Conservation (phyloP, 1,140 invertebrate species). For the Papilio machaon region DNA sequence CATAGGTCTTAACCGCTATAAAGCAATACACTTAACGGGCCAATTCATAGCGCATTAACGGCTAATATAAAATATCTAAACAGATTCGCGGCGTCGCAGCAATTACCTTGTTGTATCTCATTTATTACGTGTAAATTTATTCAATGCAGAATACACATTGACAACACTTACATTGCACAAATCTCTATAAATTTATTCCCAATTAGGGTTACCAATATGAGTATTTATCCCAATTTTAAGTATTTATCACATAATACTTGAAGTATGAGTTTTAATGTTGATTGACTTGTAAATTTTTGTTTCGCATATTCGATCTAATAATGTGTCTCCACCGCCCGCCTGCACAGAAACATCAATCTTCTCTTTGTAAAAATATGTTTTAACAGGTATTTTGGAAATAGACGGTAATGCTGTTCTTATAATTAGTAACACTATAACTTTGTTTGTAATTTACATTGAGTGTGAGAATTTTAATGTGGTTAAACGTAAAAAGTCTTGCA, state of each 20-base stretch:
- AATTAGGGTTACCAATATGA: neutral
- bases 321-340: neutral
- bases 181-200: neutral
- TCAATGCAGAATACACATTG: neutral
- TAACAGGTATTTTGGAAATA: neutral
- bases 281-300: neutral
- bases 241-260: no score
- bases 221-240: neutral
- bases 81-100: slow-evolving; percentile 37
- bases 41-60: slow-evolving; percentile 56
- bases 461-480: neutral
- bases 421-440: neutral
- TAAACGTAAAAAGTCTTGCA: neutral
- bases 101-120: slow-evolving; percentile 51
- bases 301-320: neutral
- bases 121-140: slow-evolving; percentile 38
- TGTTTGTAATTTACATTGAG: neutral
- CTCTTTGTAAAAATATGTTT: neutral
- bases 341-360: neutral
- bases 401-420: neutral
- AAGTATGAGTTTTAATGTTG: no score
- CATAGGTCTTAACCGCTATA: slow-evolving; percentile 50
- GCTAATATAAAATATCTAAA: slow-evolving; percentile 46
- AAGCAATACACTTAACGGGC: slow-evolving; percentile 58
- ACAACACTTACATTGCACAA: slow-evolving; percentile 14